Evolutionary conservation across 2,888 invertebrate genomes (phyloP).

Genomic region (Melitaea athalia): DNA sequence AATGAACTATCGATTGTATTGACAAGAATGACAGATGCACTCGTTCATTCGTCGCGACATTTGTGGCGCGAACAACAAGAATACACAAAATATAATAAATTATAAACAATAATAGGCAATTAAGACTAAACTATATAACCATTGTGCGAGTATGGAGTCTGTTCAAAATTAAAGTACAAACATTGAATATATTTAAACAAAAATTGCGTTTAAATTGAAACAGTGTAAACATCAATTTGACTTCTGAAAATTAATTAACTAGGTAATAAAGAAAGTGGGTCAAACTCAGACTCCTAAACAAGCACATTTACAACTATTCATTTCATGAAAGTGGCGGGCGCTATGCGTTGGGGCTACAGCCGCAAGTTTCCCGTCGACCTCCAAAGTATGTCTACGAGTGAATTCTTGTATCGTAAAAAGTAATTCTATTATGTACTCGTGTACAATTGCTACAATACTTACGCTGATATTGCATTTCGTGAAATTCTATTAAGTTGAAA

Average conservation of each 20-base stretch:
- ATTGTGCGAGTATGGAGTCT: neutral
- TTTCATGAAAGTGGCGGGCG: constrained; percentile 41
- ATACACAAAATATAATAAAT: neutral
- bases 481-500: neutral
- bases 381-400: constrained; percentile 28
- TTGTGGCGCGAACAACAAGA: no score
- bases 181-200: no score
- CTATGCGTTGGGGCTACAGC: constrained; percentile 48
- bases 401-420: constrained; percentile 29
- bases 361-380: constrained; percentile 43
- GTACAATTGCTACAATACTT: constrained; percentile 16
- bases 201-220: neutral
- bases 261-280: constrained; percentile 30
- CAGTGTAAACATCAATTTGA: constrained; percentile 9
- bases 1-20: no score
- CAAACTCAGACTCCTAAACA: constrained; percentile 40
- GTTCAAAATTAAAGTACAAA: no score
- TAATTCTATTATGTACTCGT: constrained; percentile 21
- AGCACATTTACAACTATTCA: constrained; percentile 47
- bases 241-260: constrained; percentile 22
- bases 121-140: neutral
- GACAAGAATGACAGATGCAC: no score
- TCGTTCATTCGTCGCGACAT: no score
- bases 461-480: neutral
- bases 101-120: no score